Evolutionary conservation across 1,140 invertebrate species (phyloP).

Genomic region (Trichogramma pretiosum): DNA sequence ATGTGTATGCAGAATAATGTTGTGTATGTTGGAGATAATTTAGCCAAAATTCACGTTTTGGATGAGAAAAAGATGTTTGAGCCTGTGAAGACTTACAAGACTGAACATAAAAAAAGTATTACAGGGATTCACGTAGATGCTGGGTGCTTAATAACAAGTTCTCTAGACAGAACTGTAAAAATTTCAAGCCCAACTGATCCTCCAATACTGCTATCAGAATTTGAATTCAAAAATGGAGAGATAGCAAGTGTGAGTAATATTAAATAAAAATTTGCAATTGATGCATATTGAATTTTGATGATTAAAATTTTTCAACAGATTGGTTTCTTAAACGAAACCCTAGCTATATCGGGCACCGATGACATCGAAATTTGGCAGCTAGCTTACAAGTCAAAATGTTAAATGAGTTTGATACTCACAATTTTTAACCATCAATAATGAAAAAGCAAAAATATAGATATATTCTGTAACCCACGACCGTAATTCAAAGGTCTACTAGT

Average conservation of each 20-base stretch:
- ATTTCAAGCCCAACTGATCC: constrained; percentile 37
- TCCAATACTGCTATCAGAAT: constrained; percentile 25
- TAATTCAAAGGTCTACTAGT: no score
- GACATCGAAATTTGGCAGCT: constrained; percentile 35
- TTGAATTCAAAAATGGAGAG: constrained; percentile 29
- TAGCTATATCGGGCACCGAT: constrained; percentile 33
- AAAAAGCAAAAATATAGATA: constrained; percentile 3
- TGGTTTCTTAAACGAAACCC: constrained; percentile 33
- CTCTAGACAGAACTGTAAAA: constrained; percentile 34
- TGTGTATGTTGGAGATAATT: constrained; percentile 34
- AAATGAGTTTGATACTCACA: constrained; percentile 9
- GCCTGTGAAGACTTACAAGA: constrained; percentile 28
- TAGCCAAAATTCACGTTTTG: constrained; percentile 31
- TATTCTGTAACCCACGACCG: constrained; percentile 8
- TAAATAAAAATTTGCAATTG: not conserved
- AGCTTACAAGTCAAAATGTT: constrained; percentile 17
- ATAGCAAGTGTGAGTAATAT: constrained; percentile 33
- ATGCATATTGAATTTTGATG: constrained; percentile 3
- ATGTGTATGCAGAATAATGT: constrained; percentile 28
- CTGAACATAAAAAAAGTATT: constrained; percentile 32
- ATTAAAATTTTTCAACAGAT: constrained; percentile 28
- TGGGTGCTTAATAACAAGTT: constrained; percentile 37
- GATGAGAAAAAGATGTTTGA: constrained; percentile 33
- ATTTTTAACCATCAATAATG: constrained; percentile 11
- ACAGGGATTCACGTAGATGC: constrained; percentile 29